Conservation (phyloP, 2,888 invertebrate genomes). For the Scaptodrosophila latifasciaeformis region DNA sequence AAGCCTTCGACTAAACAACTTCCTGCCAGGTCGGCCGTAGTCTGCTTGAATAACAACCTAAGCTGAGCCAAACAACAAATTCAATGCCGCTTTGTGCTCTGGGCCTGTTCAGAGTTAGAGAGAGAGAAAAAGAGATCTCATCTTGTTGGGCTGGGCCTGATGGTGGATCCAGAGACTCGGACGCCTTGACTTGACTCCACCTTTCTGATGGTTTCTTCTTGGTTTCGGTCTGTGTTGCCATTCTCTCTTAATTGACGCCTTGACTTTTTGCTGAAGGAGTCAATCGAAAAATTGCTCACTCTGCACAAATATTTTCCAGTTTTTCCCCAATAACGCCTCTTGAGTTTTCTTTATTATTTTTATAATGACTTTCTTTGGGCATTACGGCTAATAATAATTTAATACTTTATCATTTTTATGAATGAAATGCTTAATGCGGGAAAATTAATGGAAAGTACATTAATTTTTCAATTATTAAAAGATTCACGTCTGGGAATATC, state of each 20-base stretch:
- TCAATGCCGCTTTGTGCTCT: not conserved
- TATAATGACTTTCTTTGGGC: not conserved
- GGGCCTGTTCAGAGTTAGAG: not conserved
- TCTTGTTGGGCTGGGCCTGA: conserved; percentile 24
- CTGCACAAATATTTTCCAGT: not conserved
- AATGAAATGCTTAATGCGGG: not conserved
- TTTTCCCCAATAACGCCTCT: not conserved
- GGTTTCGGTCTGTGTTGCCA: conserved; percentile 34
- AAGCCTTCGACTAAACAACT: not conserved
- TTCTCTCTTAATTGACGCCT: conserved; percentile 44
- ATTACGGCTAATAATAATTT: not conserved
- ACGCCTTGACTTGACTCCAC: conserved; percentile 29
- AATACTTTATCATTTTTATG: not conserved
- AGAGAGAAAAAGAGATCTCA: conserved; percentile 4
- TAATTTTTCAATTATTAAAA: no score
- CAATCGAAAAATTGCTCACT: no score
- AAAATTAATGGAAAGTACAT: no score
- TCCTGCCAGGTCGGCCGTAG: not conserved
- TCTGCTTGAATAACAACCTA: no score
- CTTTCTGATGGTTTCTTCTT: no score
- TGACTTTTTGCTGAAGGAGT: conserved; percentile 42
- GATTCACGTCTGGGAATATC: no score
- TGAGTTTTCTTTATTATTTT: no score
- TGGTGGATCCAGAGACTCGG: conserved; percentile 25
- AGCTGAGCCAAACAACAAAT: not conserved